These are phyloP conservation scores for Aleiodes sp. DNA, from an alignment of 1,140 invertebrate species.

Conservation along the genomic window DNA sequence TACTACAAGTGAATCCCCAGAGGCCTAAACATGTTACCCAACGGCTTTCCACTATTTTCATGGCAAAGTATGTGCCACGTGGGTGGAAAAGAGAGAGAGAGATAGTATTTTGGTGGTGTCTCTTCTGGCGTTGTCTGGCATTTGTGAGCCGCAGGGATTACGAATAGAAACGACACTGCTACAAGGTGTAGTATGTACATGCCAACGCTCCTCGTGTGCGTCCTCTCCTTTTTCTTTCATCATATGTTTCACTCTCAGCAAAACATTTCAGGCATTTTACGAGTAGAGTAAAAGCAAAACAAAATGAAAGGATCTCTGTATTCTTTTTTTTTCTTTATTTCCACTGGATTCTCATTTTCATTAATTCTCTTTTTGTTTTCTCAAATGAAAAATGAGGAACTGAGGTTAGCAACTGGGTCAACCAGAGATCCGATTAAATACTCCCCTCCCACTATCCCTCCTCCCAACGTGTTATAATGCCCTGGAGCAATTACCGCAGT, in stretches of 20 bases:
- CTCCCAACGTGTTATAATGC: too few species aligned
- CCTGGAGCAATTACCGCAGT: too few species aligned
- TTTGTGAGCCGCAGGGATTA: background rate
- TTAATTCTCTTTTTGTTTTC: too few species aligned
- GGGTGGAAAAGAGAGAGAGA: background rate
- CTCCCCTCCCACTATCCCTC: too few species aligned
- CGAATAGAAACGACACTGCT: background rate
- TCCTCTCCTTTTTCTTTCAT: background rate
- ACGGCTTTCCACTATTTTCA: background rate
- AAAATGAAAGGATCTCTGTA: too few species aligned
- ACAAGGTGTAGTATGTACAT: background rate
- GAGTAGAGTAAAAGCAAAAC: too few species aligned
- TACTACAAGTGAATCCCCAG: too few species aligned
- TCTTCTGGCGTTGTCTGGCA: background rate
- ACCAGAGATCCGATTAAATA: constrained; percentile 25
- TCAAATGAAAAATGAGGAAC: background rate
- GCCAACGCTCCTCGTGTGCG: background rate
- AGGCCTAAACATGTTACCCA: too few species aligned
- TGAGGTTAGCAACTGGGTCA: constrained; percentile 12
- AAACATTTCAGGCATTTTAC: background rate
- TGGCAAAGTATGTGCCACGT: background rate
- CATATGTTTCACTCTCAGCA: background rate
- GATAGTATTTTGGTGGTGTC: too few species aligned
- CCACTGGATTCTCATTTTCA: too few species aligned
- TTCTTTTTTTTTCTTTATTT: too few species aligned